Evolutionary conservation across 2,113 vertebrate species (phyloP), one percentile per base, ranked within the genome.

Genomic region (Ameiurus melas): DNA sequence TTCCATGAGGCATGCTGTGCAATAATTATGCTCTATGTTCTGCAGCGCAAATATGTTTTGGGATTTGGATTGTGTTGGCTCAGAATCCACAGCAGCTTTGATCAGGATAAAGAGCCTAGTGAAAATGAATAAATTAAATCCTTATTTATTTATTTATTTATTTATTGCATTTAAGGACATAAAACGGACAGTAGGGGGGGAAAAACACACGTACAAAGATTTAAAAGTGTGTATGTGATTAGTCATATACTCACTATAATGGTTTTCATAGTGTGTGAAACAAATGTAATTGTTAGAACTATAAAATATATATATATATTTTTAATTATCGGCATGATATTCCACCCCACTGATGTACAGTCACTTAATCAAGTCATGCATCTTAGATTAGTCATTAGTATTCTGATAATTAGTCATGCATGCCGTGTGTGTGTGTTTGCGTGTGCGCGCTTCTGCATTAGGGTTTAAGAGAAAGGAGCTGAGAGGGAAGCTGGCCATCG

Each of bases 401-500:
- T 58, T 81, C 53, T 58, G 53, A 13, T 58, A 30, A 78, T 13
- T 75, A 14, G 0, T 5, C 20, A 27, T 5, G 3, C n/a, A 58
- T 58, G 8, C 13, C 22, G 5, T 33, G 4, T 51, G 10, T 16
- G 4, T 90, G 47, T 64, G 5, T 58, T 30, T 33, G 4, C 36
- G 10, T 16, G 4, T 90, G 47, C 55, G 5, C 36, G 55, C 16
- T 14, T 36, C 14, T 55, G 30, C 3, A 14, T 87, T 89, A 99
- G 98, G 98, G 30, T 99, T 99, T 90, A 96, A 95, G 86, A 92
- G 96, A 14, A 97, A 98, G 91, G 97, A 98, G 93, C 95, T 96
- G 2, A 94, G 98, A 16, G 97, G 98, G 14, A 97, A 97, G 88
- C 85, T 99, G 92, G 98, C 98, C 17, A 99, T 99, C 0, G 98